Base-by-base conservation (phyloP, 1,140 invertebrate species). In the Homalodisca vitripennis region DNA sequence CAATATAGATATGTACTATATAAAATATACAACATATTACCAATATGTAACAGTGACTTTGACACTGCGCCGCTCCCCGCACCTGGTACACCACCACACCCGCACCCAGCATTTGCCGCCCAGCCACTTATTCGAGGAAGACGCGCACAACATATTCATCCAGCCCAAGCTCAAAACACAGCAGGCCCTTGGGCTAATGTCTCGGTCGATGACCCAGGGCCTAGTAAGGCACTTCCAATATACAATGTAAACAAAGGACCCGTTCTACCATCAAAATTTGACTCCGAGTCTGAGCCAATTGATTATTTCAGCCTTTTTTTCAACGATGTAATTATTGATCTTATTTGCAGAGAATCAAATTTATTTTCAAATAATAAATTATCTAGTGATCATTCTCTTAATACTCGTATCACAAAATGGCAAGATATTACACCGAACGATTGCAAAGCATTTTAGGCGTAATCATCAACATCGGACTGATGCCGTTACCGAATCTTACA, bases 291-390 rank as follows among this genome's bases (percentile, higher is more conserved):
- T 27, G 57, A 62, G 20, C 57, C 57, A 10, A 62, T 62, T 29
- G 57, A 62, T 12, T 62, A 62, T 31, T 62, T 62, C 30, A 10
- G 3, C 13, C 57, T 62, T 30, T 62, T 62, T 31, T 62, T 62
- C 57, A 62, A 62, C 22, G 57, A 62, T 62, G 27, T 10, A 14
- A 62, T 62, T 62, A 29, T 62, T 27, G 3, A 62, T 6, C 30
- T 29, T 62, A 62, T 62, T 62, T 62, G 57, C 30, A 3, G 3
- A 13, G 57, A 62, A 62, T 26, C 57, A 3, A 62, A 62, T 20
- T 62, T 62, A 26, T 62, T 27, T 20, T 13, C 26, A 10, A 31
- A 62, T 27, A 62, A 24, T 14, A 62, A 31, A 31, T 13, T 29
- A 20, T 3, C 57, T 13, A 3, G 30, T 29, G 30, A 13, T 6